Percentiles rank a stretch among this genome's conserved stretches.
Conservation (phyloP, 2,888 invertebrate species). For the Amphiduros pacificus region DNA sequence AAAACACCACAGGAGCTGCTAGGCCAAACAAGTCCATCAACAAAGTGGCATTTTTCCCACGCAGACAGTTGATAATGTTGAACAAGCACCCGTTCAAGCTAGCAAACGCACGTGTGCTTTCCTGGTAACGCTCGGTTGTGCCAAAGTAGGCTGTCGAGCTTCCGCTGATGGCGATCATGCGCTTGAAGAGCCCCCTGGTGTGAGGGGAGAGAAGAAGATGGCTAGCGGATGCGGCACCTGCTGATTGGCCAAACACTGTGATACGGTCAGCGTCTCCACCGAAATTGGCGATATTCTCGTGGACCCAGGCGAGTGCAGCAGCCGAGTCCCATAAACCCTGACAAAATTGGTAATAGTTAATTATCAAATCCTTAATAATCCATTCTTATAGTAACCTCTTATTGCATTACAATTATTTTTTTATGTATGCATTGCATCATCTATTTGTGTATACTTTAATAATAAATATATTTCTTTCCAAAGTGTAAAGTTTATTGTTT, state of each 20-base stretch:
- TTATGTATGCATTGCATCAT: too few relatives aligned
- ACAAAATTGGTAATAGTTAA: too few relatives aligned
- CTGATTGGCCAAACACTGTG: background rate
- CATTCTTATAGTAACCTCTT: too few relatives aligned
- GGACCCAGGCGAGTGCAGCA: background rate
- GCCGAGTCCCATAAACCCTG: too few relatives aligned
- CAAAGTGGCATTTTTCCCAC: too few relatives aligned
- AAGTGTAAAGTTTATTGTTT: too few relatives aligned
- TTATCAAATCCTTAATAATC: too few relatives aligned
- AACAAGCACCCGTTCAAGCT: background rate
- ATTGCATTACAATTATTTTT: too few relatives aligned
- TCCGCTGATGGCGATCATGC: background rate
- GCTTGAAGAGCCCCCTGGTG: background rate
- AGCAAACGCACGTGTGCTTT: background rate
- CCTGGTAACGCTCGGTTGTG: background rate
- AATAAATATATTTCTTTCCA: too few relatives aligned
- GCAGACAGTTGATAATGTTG: too few relatives aligned
- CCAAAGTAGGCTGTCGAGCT: background rate
- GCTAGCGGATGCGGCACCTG: background rate
- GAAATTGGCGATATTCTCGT: background rate
- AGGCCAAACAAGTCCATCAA: background rate
- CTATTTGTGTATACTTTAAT: too few relatives aligned
- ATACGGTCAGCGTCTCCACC: background rate
- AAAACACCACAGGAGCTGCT: background rate
- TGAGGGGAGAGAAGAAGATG: background rate